Evolutionary conservation across 2,888 invertebrate genomes (phyloP).

Genomic region (Folsomia candida): DNA sequence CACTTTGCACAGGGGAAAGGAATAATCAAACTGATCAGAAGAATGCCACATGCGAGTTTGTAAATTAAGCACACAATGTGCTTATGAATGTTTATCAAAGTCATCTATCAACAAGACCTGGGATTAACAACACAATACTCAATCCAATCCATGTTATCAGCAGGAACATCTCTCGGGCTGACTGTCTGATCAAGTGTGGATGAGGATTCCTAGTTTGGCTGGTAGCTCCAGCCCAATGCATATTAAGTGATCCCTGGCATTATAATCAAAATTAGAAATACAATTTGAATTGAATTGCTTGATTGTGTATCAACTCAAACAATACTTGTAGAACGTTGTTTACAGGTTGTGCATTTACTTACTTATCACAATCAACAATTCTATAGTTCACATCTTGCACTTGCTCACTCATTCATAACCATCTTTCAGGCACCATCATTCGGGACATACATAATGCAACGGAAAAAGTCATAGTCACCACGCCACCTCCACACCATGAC

Average conservation of each 20-base stretch:
- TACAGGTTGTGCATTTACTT: conserved; percentile 18
- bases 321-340: conserved; percentile 16
- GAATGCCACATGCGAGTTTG: conserved; percentile 12
- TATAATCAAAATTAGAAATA: conserved; percentile 1
- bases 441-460: too few relatives aligned
- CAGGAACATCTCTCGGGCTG: not conserved
- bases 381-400: not conserved
- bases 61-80: conserved; percentile 9
- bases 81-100: conserved; percentile 1
- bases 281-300: not conserved
- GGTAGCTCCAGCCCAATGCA: not conserved
- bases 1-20: not conserved
- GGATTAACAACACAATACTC: not conserved
- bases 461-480: not conserved
- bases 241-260: not conserved
- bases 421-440: not conserved
- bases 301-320: conserved; percentile 2
- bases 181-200: not conserved
- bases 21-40: not conserved
- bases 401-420: conserved; percentile 5
- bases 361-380: not conserved
- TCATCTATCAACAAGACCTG: not conserved
- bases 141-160: not conserved
- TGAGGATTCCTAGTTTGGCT: not conserved
- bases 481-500: too few relatives aligned